Evolutionary conservation across 2,888 invertebrate genomes (phyloP).

Genomic region (Nasonovia ribisnigri): DNA sequence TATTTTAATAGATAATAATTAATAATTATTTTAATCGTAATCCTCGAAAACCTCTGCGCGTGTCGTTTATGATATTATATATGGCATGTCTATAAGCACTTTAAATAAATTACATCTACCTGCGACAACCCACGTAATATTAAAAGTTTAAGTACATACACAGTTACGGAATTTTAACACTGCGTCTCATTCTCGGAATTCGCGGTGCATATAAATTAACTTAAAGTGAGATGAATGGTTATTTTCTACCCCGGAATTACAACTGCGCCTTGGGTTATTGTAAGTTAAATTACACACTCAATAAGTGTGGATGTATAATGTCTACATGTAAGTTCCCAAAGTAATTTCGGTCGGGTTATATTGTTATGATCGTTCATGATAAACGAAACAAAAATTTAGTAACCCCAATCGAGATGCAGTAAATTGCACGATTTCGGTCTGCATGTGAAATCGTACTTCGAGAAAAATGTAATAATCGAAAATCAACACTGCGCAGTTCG

Average conservation of each 20-base stretch:
- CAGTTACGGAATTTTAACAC: neutral
- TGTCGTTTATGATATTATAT: neutral
- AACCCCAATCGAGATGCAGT: too few relatives aligned
- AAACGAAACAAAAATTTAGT: too few relatives aligned
- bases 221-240: constrained; percentile 23
- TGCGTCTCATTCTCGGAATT: neutral
- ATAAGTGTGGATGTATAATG: constrained; percentile 18
- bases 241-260: constrained; percentile 14
- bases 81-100: neutral
- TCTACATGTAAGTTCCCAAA: neutral
- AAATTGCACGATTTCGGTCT: neutral
- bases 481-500: neutral
- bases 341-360: neutral
- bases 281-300: neutral
- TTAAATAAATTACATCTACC: constrained; percentile 11
- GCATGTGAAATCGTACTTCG: neutral
- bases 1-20: neutral
- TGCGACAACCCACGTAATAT: neutral
- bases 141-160: constrained; percentile 7
- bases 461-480: neutral
- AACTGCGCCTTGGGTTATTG: neutral
- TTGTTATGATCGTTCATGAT: too few relatives aligned
- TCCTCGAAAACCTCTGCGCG: neutral
- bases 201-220: constrained; percentile 34
- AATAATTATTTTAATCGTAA: neutral